Evolutionary conservation across 2,113 vertebrate species (phyloP).

Genomic region (Chiloscyllium plagiosum): DNA sequence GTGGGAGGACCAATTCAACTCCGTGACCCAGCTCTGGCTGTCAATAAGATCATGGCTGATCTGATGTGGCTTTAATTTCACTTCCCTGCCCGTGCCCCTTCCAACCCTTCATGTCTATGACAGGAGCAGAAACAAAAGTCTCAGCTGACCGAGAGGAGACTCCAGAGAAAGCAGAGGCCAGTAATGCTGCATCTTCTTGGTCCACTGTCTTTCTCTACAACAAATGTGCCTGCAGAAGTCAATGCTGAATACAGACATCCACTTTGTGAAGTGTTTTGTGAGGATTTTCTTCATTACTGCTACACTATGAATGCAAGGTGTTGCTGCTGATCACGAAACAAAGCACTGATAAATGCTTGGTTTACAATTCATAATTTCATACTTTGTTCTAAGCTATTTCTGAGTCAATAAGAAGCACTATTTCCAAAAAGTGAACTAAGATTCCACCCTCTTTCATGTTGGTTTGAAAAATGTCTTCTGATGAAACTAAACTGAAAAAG

Average conservation of each 20-base stretch:
- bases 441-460: not conserved
- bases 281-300: not conserved
- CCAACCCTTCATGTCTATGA: too few relatives aligned
- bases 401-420: not conserved
- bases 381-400: not conserved
- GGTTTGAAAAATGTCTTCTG: not conserved
- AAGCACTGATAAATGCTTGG: not conserved
- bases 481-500: not conserved
- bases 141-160: not conserved
- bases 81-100: too few relatives aligned
- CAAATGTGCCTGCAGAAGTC: not conserved
- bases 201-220: not conserved
- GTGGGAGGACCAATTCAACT: too few relatives aligned
- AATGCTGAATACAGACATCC: not conserved
- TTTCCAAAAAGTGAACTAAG: not conserved
- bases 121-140: not conserved
- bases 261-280: not conserved
- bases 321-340: not conserved
- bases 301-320: not conserved
- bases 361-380: not conserved
- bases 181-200: not conserved
- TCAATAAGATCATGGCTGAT: too few relatives aligned
- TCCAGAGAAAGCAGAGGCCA: not conserved
- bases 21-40: too few relatives aligned
- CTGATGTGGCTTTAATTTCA: too few relatives aligned